Conservation (phyloP, 2,797 vertebrate genomes). For the Carcharodon carcharias region DNA sequence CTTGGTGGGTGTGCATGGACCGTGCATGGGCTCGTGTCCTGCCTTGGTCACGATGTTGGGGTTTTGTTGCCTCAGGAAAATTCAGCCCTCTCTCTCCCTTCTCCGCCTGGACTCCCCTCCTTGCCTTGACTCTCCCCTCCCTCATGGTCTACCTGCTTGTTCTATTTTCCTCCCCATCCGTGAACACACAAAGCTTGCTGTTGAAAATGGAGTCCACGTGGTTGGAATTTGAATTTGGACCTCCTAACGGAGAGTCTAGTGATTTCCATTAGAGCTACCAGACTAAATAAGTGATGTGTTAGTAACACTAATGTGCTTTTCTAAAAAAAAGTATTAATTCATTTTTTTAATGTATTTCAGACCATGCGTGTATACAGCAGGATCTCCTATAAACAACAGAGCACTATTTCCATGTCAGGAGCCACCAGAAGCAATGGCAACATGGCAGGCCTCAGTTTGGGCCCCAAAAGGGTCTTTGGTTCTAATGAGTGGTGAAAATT, state of each 20-base stretch:
- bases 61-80: neutral
- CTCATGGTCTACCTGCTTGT: conserved; percentile 23
- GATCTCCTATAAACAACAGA: conserved; percentile 96
- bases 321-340: neutral
- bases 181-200: neutral
- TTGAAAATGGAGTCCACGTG: neutral
- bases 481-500: conserved; percentile 90
- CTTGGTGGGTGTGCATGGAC: no score
- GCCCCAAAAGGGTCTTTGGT: conserved; percentile 75
- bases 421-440: conserved; percentile 92
- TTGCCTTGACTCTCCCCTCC: neutral
- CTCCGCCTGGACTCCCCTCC: neutral
- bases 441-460: conserved; percentile 81
- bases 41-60: no score
- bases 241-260: neutral
- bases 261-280: neutral
- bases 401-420: conserved; percentile 97
- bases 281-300: neutral
- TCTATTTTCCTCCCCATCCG: neutral
- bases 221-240: neutral
- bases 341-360: conserved; percentile 55
- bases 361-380: conserved; percentile 88
- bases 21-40: no score
- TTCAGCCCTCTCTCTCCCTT: neutral
- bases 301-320: no score